Evolutionary conservation across 2,888 invertebrate genomes (phyloP).

Genomic region (Hyles lineata): DNA sequence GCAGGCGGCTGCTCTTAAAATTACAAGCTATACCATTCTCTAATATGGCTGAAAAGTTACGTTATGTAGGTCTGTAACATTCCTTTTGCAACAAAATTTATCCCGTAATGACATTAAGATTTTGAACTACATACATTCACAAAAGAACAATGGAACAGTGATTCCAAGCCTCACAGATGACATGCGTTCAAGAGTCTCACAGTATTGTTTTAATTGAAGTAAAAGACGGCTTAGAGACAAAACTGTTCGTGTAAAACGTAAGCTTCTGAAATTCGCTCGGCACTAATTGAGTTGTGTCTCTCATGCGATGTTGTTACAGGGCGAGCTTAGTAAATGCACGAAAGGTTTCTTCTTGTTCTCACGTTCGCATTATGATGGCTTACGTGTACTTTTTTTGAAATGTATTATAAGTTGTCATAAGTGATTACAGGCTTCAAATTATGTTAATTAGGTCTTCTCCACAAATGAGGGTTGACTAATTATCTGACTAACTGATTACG

Average conservation of each 20-base stretch:
- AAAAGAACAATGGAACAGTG: not conserved
- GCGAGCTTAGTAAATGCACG: not conserved
- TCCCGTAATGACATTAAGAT: too few relatives aligned
- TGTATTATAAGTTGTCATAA: too few relatives aligned
- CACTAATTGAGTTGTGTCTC: slow-evolving; percentile 21
- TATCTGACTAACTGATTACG: too few relatives aligned
- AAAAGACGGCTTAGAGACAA: not conserved
- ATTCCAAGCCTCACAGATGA: not conserved
- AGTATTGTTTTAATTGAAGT: not conserved
- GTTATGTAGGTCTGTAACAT: too few relatives aligned
- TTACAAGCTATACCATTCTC: too few relatives aligned
- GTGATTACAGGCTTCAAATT: too few relatives aligned
- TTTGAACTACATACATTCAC: not conserved
- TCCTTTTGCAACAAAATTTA: too few relatives aligned
- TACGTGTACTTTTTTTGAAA: too few relatives aligned
- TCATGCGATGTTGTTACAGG: not conserved
- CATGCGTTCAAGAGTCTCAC: not conserved
- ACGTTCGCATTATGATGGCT: not conserved
- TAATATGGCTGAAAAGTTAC: too few relatives aligned
- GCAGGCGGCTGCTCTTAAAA: too few relatives aligned
- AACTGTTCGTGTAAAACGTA: not conserved
- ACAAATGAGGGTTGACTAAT: too few relatives aligned
- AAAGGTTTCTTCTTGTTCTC: not conserved
- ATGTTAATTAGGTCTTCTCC: too few relatives aligned
- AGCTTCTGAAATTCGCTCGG: not conserved